Conservation (phyloP, 2,797 vertebrate genomes). For the Argya squamiceps region DNA sequence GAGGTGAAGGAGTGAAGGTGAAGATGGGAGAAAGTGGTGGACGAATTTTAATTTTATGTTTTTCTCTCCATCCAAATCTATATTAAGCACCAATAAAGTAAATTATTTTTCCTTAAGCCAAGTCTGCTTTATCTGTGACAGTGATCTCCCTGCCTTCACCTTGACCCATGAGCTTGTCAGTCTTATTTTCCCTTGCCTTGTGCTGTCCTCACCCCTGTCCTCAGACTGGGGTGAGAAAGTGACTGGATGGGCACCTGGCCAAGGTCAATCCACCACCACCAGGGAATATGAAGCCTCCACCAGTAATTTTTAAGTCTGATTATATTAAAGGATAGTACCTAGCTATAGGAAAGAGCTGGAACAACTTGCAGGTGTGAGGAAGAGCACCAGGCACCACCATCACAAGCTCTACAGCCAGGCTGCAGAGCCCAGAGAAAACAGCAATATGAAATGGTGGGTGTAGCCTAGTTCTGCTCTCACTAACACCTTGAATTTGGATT, state of each 20-base stretch:
- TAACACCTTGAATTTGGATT: not conserved
- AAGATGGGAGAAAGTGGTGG: accelerated
- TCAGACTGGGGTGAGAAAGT: not conserved
- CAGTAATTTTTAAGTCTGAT: not conserved
- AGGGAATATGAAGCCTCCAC: not conserved
- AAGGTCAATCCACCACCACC: not conserved
- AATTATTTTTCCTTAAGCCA: not conserved
- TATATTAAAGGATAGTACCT: not conserved
- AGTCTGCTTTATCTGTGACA: not conserved
- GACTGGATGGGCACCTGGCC: no score
- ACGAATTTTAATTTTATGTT: not conserved
- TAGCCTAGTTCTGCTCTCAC: not conserved
- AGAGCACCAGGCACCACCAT: not conserved
- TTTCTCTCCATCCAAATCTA: not conserved
- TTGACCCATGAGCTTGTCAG: not conserved
- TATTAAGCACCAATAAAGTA: not conserved
- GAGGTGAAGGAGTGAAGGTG: not conserved
- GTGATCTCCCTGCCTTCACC: not conserved
- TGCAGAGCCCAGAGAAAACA: not conserved
- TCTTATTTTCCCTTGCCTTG: not conserved
- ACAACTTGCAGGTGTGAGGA: not conserved
- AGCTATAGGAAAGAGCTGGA: not conserved
- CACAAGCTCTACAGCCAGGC: not conserved
- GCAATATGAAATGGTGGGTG: not conserved
- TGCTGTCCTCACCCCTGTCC: no score